These are phyloP conservation scores for Cervus canadensis DNA, from an alignment of 2,113 vertebrate genomes.

Conservation along the genomic window DNA sequence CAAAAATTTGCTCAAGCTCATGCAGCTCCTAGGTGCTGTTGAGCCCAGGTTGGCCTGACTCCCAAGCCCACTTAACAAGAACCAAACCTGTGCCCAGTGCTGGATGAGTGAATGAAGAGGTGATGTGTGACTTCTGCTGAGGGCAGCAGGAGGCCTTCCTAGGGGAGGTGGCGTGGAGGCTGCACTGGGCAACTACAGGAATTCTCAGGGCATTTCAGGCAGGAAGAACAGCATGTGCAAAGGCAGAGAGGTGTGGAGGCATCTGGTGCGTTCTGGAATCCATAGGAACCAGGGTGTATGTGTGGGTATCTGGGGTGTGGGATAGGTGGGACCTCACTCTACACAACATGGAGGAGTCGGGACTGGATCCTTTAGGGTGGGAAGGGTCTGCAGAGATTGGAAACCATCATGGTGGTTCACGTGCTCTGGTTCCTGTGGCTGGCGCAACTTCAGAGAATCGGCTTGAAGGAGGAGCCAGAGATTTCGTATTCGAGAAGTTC, in stretches of 20 bases:
- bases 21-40: neutral
- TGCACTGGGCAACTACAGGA: neutral
- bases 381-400: neutral
- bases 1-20: neutral
- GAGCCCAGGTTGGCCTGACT: neutral
- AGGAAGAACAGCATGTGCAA: neutral
- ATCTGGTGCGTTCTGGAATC: conserved; percentile 13
- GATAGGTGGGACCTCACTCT: neutral
- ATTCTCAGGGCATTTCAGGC: neutral
- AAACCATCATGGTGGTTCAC: neutral
- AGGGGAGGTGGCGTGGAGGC: neutral
- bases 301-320: neutral
- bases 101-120: neutral
- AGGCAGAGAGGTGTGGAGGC: conserved; percentile 28
- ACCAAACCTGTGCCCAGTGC: neutral
- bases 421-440: too few relatives aligned
- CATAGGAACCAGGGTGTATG: neutral
- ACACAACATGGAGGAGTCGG: neutral
- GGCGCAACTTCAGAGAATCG: neutral
- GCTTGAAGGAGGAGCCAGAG: neutral
- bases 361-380: neutral
- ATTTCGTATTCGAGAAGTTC: neutral
- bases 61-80: neutral
- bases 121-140: neutral
- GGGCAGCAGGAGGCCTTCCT: neutral